Conservation (phyloP, 2,797 vertebrate species). For the Acipenser ruthenus region DNA sequence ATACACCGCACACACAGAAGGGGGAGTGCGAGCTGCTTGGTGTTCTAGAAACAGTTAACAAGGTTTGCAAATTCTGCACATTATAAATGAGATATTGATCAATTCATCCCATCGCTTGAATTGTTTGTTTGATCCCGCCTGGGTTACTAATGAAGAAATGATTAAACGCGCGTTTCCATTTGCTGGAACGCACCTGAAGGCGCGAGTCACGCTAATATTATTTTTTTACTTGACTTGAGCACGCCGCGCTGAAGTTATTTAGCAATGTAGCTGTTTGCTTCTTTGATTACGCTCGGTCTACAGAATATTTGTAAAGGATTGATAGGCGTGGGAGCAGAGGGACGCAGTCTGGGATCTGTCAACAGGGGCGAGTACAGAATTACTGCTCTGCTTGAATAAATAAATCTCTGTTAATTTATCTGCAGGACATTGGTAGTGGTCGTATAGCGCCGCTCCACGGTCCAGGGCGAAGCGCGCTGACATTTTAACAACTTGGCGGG, state of each 20-base stretch:
- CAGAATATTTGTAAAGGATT: neutral
- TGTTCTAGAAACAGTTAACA: too few relatives aligned
- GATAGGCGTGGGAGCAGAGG: slow-evolving; percentile 12
- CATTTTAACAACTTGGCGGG: slow-evolving; percentile 13
- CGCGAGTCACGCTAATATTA: too few relatives aligned
- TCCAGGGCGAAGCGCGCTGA: slow-evolving; percentile 12
- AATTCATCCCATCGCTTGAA: too few relatives aligned
- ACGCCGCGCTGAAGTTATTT: neutral
- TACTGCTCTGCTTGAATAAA: slow-evolving; percentile 2
- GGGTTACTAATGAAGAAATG: too few relatives aligned
- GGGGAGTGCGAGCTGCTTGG: too few relatives aligned
- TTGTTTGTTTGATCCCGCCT: too few relatives aligned
- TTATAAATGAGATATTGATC: too few relatives aligned
- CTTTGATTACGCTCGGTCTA: slow-evolving; percentile 1
- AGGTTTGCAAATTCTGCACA: too few relatives aligned
- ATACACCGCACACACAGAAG: too few relatives aligned
- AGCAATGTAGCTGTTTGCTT: neutral
- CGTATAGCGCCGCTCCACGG: slow-evolving; percentile 1
- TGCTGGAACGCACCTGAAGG: too few relatives aligned
- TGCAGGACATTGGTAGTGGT: slow-evolving; percentile 6
- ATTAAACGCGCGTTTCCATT: too few relatives aligned
- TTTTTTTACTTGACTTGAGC: neutral
- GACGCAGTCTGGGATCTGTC: slow-evolving; percentile 13
- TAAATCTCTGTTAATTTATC: slow-evolving; percentile 1
- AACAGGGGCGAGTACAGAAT: slow-evolving; percentile 10